A percentile compares a stretch with the other conserved stretches of the same genome.
These are phyloP conservation scores for Tetrao urogallus DNA, from an alignment of 2,113 vertebrate genomes.

Conservation along the genomic window DNA sequence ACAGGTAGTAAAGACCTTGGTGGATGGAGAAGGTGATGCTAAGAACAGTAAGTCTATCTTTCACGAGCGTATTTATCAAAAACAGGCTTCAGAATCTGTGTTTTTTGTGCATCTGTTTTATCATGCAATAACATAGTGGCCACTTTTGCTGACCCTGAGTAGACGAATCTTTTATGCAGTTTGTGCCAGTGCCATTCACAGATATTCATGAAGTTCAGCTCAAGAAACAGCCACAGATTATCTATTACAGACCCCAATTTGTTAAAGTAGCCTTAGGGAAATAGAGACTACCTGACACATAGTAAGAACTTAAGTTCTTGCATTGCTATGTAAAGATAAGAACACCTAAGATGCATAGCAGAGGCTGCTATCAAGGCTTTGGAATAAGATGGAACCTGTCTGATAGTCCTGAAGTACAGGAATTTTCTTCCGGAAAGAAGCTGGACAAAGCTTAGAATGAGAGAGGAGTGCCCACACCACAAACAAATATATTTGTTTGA, in stretches of 20 bases:
- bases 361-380: background rate
- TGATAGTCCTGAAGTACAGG: background rate
- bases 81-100: background rate
- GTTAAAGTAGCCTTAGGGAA: background rate
- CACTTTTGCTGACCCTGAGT: background rate
- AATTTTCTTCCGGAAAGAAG: background rate
- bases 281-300: background rate
- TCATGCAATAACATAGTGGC: background rate
- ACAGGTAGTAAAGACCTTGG: background rate
- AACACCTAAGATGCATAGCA: rapidly evolving
- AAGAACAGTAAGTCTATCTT: background rate
- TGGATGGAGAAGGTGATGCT: background rate
- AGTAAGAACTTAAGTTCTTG: background rate
- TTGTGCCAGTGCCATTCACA: background rate
- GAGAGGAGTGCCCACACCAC: too few relatives aligned
- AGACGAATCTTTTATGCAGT: background rate
- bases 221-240: background rate
- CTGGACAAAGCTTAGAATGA: background rate
- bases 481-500: background rate
- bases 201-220: background rate
- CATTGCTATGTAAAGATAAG: background rate
- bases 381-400: background rate
- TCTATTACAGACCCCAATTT: background rate
- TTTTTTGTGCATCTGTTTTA: background rate
- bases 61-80: background rate